Percentiles rank a stretch among this genome's conserved stretches.
Evolutionary conservation across 2,888 invertebrate genomes (phyloP).

Genomic region (Phania funesta): DNA sequence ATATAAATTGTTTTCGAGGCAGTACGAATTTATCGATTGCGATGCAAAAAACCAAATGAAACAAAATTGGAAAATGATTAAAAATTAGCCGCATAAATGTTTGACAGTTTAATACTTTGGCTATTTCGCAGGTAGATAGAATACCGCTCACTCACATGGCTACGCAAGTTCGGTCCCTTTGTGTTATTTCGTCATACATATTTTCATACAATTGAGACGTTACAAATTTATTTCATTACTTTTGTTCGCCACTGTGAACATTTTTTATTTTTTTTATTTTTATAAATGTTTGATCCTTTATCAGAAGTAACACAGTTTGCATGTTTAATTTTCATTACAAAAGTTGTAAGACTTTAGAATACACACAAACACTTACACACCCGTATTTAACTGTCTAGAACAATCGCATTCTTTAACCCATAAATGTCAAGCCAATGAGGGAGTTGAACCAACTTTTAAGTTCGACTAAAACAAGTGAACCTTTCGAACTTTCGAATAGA

Average conservation of each 20-base stretch:
- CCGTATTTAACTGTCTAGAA: conserved; percentile 7
- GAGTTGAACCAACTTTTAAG: conserved; percentile 1
- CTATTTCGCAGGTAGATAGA: too few relatives aligned
- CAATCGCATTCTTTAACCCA: conserved; percentile 53
- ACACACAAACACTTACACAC: conserved; percentile 17
- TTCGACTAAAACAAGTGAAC: conserved; percentile 70
- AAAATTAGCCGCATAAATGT: too few relatives aligned
- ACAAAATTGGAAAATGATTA: too few relatives aligned
- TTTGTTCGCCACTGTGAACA: conserved; percentile 4
- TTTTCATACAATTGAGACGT: too few relatives aligned
- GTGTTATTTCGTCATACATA: too few relatives aligned
- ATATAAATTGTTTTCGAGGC: too few relatives aligned
- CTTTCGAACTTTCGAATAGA: conserved; percentile 72
- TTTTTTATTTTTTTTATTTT: conserved; percentile 12
- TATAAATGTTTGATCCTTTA: conserved; percentile 71
- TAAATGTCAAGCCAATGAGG: conserved; percentile 27
- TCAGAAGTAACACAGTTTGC: conserved; percentile 75
- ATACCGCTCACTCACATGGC: too few relatives aligned
- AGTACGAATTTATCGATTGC: too few relatives aligned
- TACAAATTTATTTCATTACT: background rate
- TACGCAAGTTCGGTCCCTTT: too few relatives aligned
- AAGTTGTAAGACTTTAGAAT: conserved; percentile 26
- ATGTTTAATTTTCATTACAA: conserved; percentile 80
- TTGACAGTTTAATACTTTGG: too few relatives aligned
- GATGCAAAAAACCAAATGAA: too few relatives aligned